A percentile compares a stretch with the other conserved stretches of the same genome.
Evolutionary conservation across 2,888 invertebrate species (phyloP).

Genomic region (Mythimna impura): DNA sequence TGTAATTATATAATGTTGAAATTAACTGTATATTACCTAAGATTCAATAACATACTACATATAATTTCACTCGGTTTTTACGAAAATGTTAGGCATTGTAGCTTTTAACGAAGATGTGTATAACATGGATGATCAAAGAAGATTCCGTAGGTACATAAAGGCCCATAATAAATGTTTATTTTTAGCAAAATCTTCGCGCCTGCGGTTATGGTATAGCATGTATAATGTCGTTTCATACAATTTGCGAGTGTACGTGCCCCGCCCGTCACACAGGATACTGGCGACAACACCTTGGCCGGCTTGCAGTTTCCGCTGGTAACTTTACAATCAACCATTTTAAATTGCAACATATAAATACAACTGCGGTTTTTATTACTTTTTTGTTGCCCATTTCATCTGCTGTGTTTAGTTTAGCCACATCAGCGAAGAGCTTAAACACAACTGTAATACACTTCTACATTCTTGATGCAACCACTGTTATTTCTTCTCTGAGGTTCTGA

Average conservation of each 20-base stretch:
- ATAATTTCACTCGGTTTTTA: neutral
- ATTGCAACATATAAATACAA: constrained; percentile 40
- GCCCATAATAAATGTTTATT: constrained; percentile 28
- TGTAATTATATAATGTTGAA: neutral
- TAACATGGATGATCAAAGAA: constrained; percentile 25
- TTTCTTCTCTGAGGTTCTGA: constrained; percentile 18
- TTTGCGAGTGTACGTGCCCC: constrained; percentile 54
- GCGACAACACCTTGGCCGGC: constrained; percentile 61
- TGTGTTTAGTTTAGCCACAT: constrained; percentile 5
- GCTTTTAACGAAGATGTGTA: constrained; percentile 16
- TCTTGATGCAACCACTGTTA: constrained; percentile 2
- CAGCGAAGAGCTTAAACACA: neutral
- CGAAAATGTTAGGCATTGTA: constrained; percentile 19
- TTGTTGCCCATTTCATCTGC: constrained; percentile 35
- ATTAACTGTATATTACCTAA: neutral
- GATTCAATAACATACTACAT: neutral
- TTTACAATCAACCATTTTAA: constrained; percentile 48
- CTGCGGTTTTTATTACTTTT: constrained; percentile 27
- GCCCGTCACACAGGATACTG: constrained; percentile 57
- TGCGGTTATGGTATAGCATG: constrained; percentile 34
- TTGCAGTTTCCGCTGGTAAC: constrained; percentile 58
- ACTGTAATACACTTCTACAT: constrained; percentile 7
- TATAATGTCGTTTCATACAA: constrained; percentile 39
- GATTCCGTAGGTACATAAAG: constrained; percentile 10
- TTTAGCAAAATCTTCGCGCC: constrained; percentile 42